Evolutionary conservation across 2,888 invertebrate species (phyloP).

Genomic region (Drosophila anceps): DNA sequence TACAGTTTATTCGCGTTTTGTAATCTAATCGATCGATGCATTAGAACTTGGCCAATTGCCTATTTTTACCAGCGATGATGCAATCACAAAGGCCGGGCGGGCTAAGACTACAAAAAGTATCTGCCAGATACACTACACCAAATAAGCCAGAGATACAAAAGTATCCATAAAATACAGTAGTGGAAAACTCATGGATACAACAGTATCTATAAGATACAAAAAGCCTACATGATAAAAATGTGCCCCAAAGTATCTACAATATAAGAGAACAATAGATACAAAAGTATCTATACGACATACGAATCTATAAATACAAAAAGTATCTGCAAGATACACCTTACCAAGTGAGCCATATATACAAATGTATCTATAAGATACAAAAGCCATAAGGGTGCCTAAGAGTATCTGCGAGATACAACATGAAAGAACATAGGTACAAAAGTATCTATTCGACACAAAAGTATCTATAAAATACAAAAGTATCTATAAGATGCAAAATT

Average conservation of each 20-base stretch:
- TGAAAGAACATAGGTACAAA: background rate
- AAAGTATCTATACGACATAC: background rate
- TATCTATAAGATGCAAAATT: background rate
- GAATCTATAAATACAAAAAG: background rate
- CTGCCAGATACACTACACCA: constrained; percentile 16
- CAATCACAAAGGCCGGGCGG: constrained; percentile 49
- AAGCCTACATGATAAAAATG: too few species aligned
- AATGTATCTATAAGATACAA: background rate
- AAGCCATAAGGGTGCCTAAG: too few species aligned
- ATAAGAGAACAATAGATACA: background rate
- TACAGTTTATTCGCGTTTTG: constrained; percentile 16
- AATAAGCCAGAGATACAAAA: background rate
- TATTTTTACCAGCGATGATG: constrained; percentile 70
- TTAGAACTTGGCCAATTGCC: constrained; percentile 21
- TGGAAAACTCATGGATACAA: background rate
- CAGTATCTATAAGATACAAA: background rate
- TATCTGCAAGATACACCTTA: background rate
- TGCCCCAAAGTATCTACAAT: background rate
- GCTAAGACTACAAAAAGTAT: constrained; percentile 5
- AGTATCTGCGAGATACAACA: background rate
- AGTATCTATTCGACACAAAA: too few species aligned
- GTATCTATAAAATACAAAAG: too few species aligned
- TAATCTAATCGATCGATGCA: constrained; percentile 44
- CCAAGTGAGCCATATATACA: too few species aligned
- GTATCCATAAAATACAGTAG: background rate